Conservation (phyloP, 2,888 invertebrate species). For the Pristionchus maxplancki region DNA sequence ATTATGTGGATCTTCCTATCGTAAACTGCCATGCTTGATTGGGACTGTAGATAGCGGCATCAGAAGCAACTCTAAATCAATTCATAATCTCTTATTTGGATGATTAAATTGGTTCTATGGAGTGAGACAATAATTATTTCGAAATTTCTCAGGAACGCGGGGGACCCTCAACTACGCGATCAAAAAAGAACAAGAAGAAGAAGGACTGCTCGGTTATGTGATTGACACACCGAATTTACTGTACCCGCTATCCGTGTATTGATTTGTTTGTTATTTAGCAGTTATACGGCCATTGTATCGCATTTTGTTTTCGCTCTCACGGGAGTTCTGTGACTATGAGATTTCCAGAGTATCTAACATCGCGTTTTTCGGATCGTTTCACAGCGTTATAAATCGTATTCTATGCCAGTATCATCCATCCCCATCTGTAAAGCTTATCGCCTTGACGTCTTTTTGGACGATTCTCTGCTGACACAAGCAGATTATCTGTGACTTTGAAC, state of each 20-base stretch:
- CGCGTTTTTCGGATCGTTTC: background rate
- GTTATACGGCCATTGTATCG: slow-evolving; percentile 11
- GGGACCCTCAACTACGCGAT: slow-evolving; percentile 25
- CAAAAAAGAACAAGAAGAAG: slow-evolving; percentile 50
- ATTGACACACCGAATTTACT: background rate
- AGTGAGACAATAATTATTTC: background rate
- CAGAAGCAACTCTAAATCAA: too few species aligned
- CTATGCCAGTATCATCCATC: slow-evolving; percentile 1
- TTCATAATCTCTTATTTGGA: too few species aligned
- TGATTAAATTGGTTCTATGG: too few species aligned
- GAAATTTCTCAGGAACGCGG: slow-evolving; percentile 24
- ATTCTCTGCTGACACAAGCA: background rate
- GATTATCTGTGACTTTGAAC: slow-evolving; percentile 44
- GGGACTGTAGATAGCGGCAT: too few species aligned
- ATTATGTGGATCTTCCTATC: too few species aligned
- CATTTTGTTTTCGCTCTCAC: slow-evolving; percentile 45
- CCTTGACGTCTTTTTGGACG: background rate
- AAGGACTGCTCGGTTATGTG: slow-evolving; percentile 48
- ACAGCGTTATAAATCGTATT: background rate
- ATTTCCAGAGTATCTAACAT: background rate
- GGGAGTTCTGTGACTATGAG: slow-evolving; percentile 45
- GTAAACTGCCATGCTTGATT: too few species aligned
- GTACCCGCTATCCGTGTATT: background rate
- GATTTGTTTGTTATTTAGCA: slow-evolving; percentile 32
- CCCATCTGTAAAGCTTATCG: background rate